Base-by-base conservation (phyloP, 2,888 invertebrate genomes). In the Stenodema calcarata region DNA sequence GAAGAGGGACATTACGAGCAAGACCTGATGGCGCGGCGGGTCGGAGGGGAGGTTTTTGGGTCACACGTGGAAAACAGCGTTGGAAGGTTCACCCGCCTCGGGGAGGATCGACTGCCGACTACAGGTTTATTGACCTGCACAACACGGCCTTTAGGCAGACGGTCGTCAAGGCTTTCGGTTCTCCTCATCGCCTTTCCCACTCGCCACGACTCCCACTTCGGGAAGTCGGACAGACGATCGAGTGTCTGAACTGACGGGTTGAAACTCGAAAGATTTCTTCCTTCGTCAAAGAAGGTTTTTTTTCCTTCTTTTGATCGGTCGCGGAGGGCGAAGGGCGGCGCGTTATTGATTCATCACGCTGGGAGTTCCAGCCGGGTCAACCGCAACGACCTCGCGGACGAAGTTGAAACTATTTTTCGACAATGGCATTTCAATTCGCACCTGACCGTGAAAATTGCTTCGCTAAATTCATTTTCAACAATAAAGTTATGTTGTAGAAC, bases 51-150 rank as follows among this genome's bases (percentile, higher is more conserved):
- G 23, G 82, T 84, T 84, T 84, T 84, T 70, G 84, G 84, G 84
- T 84, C 84, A 84, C 84, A 73, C 84, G 84, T 84, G 84, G 84
- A 73, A 70, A 84, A 84, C 70, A 84, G 44, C 73, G 42, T 1
- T 23, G 70, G 18, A 50, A 7, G 18, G 44, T 44, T 2, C 54
- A 78, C 6, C n/a, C 78, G 47, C 30, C 80, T 54, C 78, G 44
- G 44, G 80, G 50, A 50, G 50, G 44, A 42, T 47, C 62, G 85
- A 85, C 42, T 50, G 75, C 85, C 75, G n/a, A 44, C 76, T 82
- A 62, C 76, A 76, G 54, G 85, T 85, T 85, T 85, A 76, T 85
- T 85, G 85, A 85, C 85, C 85, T 85, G 85, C 85, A 85, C 85
- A 85, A 85, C 85, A 50, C 76, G 78, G 76, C 85, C 84, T 84